Evolutionary conservation across 2,113 vertebrate species (phyloP).

Genomic region (Corythornis cristatus): DNA sequence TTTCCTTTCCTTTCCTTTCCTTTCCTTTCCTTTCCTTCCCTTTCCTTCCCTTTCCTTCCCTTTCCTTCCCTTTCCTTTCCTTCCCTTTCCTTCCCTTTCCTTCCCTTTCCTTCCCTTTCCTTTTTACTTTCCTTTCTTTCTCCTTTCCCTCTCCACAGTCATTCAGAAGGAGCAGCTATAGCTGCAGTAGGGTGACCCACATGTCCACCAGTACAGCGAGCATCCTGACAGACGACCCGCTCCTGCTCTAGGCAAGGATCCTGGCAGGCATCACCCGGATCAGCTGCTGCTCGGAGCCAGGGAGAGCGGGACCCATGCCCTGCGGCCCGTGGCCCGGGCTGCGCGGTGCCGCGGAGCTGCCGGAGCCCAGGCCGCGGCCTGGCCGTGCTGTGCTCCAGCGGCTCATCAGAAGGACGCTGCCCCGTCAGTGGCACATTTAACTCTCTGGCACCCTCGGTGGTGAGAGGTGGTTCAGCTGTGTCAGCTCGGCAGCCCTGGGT

Average conservation of each 20-base stretch:
- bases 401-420: accelerated
- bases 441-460: neutral
- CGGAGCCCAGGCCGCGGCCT: neutral
- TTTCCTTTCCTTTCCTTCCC: too few relatives aligned
- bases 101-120: too few relatives aligned
- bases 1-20: too few relatives aligned
- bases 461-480: neutral
- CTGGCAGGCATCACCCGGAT: neutral
- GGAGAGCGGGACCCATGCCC: too few relatives aligned
- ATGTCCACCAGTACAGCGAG: neutral
- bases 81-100: too few relatives aligned
- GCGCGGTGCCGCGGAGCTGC: neutral
- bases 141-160: neutral
- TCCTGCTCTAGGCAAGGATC: neutral
- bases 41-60: too few relatives aligned
- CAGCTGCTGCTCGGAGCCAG: neutral
- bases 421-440: neutral
- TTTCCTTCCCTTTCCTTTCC: too few relatives aligned
- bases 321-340: too few relatives aligned
- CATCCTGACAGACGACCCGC: neutral
- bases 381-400: neutral
- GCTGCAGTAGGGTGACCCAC: neutral
- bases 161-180: neutral
- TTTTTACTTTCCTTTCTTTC: too few relatives aligned
- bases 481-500: neutral